Evolutionary conservation across 1,140 invertebrate genomes (phyloP).

Genomic region (Heliconius nattereri): DNA sequence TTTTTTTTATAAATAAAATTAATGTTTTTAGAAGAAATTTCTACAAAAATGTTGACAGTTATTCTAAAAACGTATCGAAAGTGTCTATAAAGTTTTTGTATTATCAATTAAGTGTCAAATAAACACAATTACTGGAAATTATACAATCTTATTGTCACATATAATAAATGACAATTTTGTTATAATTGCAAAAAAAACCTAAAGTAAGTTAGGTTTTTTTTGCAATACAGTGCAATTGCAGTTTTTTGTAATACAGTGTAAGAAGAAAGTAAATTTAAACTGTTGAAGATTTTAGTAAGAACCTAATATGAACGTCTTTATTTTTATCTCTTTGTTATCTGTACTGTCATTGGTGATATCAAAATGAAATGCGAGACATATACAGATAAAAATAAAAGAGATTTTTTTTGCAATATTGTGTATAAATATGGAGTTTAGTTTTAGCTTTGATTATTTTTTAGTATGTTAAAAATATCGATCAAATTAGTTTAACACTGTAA

Average conservation of each 20-base stretch:
- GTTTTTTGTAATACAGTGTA: constrained; percentile 17
- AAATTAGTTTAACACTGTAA: constrained; percentile 35
- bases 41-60: not conserved
- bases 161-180: not conserved
- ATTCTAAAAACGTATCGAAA: not conserved
- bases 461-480: constrained; percentile 38
- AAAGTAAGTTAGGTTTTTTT: no score
- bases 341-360: no score
- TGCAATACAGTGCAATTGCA: no score
- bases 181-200: not conserved
- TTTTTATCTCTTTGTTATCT: no score
- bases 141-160: not conserved
- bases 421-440: constrained; percentile 17
- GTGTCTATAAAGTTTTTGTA: not conserved
- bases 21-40: not conserved
- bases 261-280: no score
- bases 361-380: no score
- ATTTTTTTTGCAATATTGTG: no score
- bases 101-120: not conserved
- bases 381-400: no score
- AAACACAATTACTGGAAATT: not conserved
- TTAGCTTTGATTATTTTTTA: constrained; percentile 38
- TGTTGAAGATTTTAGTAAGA: no score
- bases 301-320: no score
- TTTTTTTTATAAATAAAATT: constrained; percentile 3